Base-by-base conservation (phyloP, 2,113 vertebrate species). In the Cyphomyrus discorhynchus region DNA sequence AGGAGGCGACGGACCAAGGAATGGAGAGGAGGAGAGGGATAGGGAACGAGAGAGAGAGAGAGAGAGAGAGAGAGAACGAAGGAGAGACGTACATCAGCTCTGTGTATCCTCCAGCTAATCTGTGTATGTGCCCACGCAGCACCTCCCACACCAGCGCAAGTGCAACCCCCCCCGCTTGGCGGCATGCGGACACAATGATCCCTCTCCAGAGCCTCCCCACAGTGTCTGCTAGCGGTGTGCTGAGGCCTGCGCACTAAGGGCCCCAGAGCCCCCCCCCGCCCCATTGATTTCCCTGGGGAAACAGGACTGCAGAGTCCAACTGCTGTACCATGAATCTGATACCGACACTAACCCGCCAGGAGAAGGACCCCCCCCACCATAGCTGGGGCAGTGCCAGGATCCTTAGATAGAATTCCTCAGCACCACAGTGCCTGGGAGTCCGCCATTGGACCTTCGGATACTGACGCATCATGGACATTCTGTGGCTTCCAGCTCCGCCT, bases 131-230 rank as follows among this genome's bases (percentile, higher is more conserved):
- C 92, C 95, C 94, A 96, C 95, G 88, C 93, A 91, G 92, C 94
- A 95, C 94, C 94, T 92, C 88, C 88, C 91, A 93, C 94, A 92
- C 90, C 39, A 93, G 94, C 93, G 90, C 92, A 93, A 93, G 85
- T 90, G 92, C 56, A 93, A 94, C 93, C 90, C 74, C 92, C 92
- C 93, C 39, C 74, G 31, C 90, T 89, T 94, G 92, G 90, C 88
- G 86, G 90, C 89, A 89, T 93, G 90, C 80, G 90, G 92, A 91
- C 89, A 90, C 82, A 93, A 92, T 92, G 77, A 90, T 92, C 92
- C 94, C 90, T 90, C 90, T 77, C 90, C 91, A 92, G 90, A 89
- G 77, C 92, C 90, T 90, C 31, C 77, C 92, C 89, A 92, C 92
- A 92, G 87, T 86, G 45, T 91, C 90, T 58, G 31, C 86, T 91